Conservation (phyloP, 1,140 invertebrate species). For the Panulirus ornatus region DNA sequence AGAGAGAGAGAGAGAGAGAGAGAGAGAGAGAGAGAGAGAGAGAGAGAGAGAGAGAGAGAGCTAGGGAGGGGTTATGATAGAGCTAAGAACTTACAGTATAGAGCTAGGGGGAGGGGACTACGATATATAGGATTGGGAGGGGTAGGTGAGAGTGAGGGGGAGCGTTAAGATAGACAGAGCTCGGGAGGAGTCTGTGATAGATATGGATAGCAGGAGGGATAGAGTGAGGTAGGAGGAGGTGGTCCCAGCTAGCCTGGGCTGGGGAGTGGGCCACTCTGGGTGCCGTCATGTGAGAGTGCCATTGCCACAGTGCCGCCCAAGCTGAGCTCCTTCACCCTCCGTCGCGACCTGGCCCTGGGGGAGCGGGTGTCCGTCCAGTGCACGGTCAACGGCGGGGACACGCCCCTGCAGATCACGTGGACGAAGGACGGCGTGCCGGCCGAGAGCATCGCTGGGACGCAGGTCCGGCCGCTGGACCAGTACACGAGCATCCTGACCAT, state of each 20-base stretch:
- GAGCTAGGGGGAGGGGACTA: background rate
- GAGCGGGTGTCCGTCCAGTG: slow-evolving; percentile 77
- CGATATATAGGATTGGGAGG: no score
- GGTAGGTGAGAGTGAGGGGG: background rate
- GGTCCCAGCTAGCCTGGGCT: background rate
- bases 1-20: background rate
- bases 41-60: background rate
- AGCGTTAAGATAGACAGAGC: background rate
- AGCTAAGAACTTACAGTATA: no score
- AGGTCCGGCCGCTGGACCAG: slow-evolving; percentile 80
- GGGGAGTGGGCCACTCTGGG: no score
- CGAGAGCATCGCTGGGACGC: slow-evolving; percentile 80
- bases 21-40: background rate
- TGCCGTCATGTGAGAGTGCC: slow-evolving; percentile 14
- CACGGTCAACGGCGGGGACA: slow-evolving; percentile 87
- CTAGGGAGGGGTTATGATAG: background rate
- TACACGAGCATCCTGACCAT: slow-evolving; percentile 63
- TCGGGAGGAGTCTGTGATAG: background rate
- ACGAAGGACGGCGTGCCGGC: slow-evolving; percentile 85
- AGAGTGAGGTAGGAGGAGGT: background rate
- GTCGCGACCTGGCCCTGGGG: slow-evolving; percentile 66
- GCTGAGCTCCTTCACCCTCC: slow-evolving; percentile 61
- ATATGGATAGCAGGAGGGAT: background rate
- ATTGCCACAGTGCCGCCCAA: slow-evolving; percentile 71
- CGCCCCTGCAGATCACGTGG: slow-evolving; percentile 87